phyloP scores from a whole-genome alignment of 2,797 vertebrate species.

The Anableps anableps region DNA sequence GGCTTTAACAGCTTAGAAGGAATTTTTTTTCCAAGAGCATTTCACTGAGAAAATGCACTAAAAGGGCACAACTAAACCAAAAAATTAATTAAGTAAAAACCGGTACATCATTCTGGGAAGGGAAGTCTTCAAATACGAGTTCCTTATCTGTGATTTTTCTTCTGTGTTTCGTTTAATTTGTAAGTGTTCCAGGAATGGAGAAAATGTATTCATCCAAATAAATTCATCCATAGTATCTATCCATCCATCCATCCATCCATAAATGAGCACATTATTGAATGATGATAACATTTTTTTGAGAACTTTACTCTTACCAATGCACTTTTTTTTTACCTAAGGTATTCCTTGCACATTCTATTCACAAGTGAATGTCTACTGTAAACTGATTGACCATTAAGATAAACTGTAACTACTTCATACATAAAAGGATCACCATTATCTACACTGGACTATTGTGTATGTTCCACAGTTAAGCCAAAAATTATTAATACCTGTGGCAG shows the following conservation, averaged over 20 bases:
- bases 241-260: background rate
- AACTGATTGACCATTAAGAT: background rate
- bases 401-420: background rate
- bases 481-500: background rate
- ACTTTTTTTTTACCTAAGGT: too few species aligned
- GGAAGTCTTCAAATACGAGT: background rate
- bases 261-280: too few species aligned
- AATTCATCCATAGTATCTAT: background rate
- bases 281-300: too few species aligned
- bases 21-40: background rate
- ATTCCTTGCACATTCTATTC: too few species aligned
- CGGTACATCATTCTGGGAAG: background rate
- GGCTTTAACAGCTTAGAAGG: conserved; percentile 2
- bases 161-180: too few species aligned
- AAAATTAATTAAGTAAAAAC: background rate
- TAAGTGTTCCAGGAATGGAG: background rate
- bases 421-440: background rate
- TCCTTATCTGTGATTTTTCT: background rate
- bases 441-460: background rate
- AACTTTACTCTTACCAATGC: too few species aligned
- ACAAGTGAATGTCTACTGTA: background rate
- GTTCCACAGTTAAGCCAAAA: background rate
- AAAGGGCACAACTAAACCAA: background rate
- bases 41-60: conserved; percentile 1
- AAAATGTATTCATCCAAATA: background rate